Evolutionary conservation across 1,140 invertebrate species (phyloP), one percentile per base, ranked within the genome.

Genomic region (Drosophila bipectinata): DNA sequence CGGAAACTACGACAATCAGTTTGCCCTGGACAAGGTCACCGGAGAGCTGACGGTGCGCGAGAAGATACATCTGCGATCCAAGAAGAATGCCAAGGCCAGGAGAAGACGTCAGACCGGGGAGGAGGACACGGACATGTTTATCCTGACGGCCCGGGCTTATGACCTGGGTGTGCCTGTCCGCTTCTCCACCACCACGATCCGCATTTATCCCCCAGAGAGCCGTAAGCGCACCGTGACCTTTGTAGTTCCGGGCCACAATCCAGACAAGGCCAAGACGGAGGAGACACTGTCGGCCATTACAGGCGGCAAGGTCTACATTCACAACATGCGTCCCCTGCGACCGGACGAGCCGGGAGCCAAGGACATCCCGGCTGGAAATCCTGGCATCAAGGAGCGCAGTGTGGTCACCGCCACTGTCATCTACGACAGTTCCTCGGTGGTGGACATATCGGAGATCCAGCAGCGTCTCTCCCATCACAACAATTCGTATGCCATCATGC

Each of bases 1-100:
- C 60, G 96, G 96, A 12, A 97, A 97, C 91, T 95, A 94, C 82
- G 95, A 95, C 63, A 95, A 96, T 72, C 96, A 96, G 90, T 98
- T 98, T 92, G 90, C 93, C 24, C 93, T 99, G 37, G 94, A 97
- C 90, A 94, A 95, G 85, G 93, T 94, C 41, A 96, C 95, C 66
- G 97, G 97, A 91, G 94, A 94, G 91, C 77, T 94, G 52, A 92
- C 91, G 14, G 82, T 91, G 1, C 67, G 58, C 1, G 89, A 91
- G 34, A 90, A 77, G 64, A 73, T 91, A 5, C 61, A 79, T 21
- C 61, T 91, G 41, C 78, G 79, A 34, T 61, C 79, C 48, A 87
- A 92, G 69, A 82, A 90, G 90, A 68, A 93, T 90, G 74, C 92
- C 12, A 66, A n/a, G 14, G 14, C 44, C 4, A 39, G 79, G 44